Evolutionary conservation across 2,113 vertebrate species (phyloP).

Genomic region (Microtus oregoni): DNA sequence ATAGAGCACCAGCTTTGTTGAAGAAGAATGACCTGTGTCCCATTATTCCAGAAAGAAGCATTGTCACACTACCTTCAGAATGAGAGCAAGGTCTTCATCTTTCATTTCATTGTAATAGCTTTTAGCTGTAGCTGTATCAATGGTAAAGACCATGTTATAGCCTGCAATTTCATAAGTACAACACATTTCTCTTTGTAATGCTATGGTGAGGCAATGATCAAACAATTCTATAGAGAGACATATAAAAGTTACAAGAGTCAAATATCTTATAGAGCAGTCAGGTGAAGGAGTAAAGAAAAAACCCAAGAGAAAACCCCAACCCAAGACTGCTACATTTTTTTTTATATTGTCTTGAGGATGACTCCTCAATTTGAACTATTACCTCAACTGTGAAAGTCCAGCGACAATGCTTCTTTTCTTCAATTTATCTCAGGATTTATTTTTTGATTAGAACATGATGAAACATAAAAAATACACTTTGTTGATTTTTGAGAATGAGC

Average conservation of each 20-base stretch:
- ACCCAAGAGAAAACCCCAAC: neutral
- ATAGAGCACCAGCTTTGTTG: neutral
- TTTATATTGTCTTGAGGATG: neutral
- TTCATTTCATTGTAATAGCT: constrained; percentile 21
- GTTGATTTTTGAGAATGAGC: neutral
- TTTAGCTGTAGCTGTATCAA: neutral
- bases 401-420: neutral
- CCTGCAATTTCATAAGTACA: constrained; percentile 20
- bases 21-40: constrained; percentile 12
- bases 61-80: neutral
- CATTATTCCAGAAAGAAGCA: neutral
- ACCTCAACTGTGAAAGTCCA: neutral
- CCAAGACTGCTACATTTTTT: neutral
- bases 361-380: neutral
- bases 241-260: neutral
- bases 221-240: constrained; percentile 31
- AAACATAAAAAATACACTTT: neutral
- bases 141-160: constrained; percentile 10
- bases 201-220: constrained; percentile 6
- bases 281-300: neutral
- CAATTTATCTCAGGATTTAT: neutral
- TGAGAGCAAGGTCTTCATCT: neutral
- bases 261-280: neutral
- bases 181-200: constrained; percentile 41
- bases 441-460: neutral